These are phyloP conservation scores for Ypsolopha sequella DNA, from an alignment of 2,888 invertebrate genomes.

Conservation along the genomic window DNA sequence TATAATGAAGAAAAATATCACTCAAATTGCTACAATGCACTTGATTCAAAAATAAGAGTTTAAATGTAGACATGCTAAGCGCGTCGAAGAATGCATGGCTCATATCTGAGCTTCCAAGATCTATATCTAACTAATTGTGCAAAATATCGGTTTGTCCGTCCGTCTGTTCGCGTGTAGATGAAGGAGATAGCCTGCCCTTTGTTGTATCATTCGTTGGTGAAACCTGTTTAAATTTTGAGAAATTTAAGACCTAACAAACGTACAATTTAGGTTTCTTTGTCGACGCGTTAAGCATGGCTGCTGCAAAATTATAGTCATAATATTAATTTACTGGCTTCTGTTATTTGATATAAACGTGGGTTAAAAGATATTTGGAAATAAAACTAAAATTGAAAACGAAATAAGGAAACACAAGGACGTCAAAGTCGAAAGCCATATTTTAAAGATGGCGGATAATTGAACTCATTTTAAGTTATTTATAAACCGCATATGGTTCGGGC, in stretches of 20 bases:
- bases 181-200: constrained; percentile 22
- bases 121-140: constrained; percentile 52
- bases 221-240: background rate
- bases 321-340: background rate
- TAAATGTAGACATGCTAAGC: background rate
- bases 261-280: background rate
- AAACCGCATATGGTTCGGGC: constrained; percentile 33
- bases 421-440: constrained; percentile 18
- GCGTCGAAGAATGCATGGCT: constrained; percentile 27
- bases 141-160: constrained; percentile 45
- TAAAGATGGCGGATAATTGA: constrained; percentile 40
- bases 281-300: background rate
- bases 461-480: constrained; percentile 45
- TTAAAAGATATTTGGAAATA: background rate
- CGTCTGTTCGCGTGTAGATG: constrained; percentile 32
- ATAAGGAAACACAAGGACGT: background rate
- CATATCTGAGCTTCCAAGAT: constrained; percentile 39
- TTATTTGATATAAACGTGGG: background rate
- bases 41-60: too few species aligned
- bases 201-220: constrained; percentile 7
- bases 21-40: too few species aligned
- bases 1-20: too few species aligned
- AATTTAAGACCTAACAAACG: background rate
- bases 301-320: background rate
- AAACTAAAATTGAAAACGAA: background rate